Percentiles rank a stretch among this genome's conserved stretches.
phyloP scores from a whole-genome alignment of 2,888 invertebrate species.

The Cephus pulcher region DNA sequence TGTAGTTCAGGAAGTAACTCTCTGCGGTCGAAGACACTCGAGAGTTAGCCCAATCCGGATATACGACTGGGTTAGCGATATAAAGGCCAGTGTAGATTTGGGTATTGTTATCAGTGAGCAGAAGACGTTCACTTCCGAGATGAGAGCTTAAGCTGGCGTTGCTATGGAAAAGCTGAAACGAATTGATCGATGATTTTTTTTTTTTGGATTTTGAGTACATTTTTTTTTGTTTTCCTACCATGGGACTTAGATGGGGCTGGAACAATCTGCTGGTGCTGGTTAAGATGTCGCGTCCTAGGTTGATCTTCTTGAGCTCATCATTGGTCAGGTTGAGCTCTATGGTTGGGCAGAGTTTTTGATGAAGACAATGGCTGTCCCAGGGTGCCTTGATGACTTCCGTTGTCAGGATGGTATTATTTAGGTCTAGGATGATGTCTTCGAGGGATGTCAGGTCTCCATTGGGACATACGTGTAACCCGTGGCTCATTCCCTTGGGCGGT shows the following conservation, averaged over 20 bases:
- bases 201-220: not conserved
- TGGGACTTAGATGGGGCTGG: conserved; percentile 39
- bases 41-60: conserved; percentile 40
- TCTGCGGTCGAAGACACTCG: conserved; percentile 16
- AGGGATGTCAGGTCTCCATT: conserved; percentile 18
- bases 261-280: conserved; percentile 19
- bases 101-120: conserved; percentile 18
- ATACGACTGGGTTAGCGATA: conserved; percentile 27
- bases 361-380: conserved; percentile 43
- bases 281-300: conserved; percentile 15
- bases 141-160: conserved; percentile 2
- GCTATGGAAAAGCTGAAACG: not conserved
- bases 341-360: conserved; percentile 28
- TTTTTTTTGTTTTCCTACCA: conserved; percentile 24
- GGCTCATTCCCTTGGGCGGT: conserved; percentile 1
- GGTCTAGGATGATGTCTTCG: not conserved
- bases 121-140: conserved; percentile 16
- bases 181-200: not conserved
- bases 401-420: conserved; percentile 11
- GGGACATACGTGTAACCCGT: conserved; percentile 43
- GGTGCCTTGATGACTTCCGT: conserved; percentile 18
- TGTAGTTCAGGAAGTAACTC: conserved; percentile 28
- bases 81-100: conserved; percentile 30
- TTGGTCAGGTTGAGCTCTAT: conserved; percentile 22
- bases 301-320: conserved; percentile 10